phyloP scores from a whole-genome alignment of 2,797 vertebrate genomes.

The Artibeus lituratus region DNA sequence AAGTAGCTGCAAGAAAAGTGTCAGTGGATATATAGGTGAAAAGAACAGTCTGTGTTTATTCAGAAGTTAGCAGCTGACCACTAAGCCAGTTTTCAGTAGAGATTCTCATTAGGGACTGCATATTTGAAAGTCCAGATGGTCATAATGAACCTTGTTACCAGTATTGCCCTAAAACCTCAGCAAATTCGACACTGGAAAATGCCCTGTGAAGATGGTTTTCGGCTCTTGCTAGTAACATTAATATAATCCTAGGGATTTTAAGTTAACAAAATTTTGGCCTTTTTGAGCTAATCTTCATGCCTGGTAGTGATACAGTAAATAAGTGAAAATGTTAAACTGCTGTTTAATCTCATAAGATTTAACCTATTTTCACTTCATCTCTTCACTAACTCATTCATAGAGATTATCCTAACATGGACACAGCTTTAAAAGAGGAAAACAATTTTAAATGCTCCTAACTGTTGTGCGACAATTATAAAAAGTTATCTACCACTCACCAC shows the following conservation, averaged over 20 bases:
- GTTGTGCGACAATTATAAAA: not conserved
- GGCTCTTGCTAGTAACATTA: not conserved
- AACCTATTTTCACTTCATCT: not conserved
- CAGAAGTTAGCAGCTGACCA: not conserved
- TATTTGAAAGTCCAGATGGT: not conserved
- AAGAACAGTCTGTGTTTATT: not conserved
- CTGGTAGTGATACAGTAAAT: not conserved
- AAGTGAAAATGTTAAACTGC: not conserved
- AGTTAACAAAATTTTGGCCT: not conserved
- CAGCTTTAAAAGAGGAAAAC: constrained; percentile 1
- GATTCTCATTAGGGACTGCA: not conserved
- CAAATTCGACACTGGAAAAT: constrained; percentile 25
- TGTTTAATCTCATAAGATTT: not conserved
- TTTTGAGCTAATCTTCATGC: not conserved
- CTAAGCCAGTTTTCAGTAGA: not conserved
- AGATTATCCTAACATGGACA: not conserved
- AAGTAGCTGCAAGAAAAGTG: not conserved
- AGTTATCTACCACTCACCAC: not conserved
- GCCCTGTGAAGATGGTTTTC: not conserved
- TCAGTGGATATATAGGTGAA: not conserved
- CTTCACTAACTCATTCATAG: not conserved
- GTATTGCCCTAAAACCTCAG: not conserved
- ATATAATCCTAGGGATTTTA: not conserved
- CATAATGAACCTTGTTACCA: not conserved
- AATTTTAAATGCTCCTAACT: not conserved